Base-by-base conservation (phyloP, 1,140 invertebrate species). In the Caerostris darwini region DNA sequence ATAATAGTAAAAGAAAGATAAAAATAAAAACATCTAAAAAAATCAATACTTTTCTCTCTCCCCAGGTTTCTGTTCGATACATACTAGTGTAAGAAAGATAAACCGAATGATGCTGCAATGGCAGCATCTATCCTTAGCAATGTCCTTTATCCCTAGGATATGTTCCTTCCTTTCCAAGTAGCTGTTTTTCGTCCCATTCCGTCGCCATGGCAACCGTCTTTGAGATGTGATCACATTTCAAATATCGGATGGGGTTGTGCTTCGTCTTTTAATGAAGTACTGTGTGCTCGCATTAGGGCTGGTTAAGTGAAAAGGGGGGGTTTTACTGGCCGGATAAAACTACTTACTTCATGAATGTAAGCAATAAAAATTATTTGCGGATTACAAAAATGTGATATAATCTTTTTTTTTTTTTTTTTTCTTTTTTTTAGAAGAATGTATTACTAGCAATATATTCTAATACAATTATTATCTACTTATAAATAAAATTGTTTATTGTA, bases 1-100 rank as follows among this genome's bases (percentile, higher is more conserved):
- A 64, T 14, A 64, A 61, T 10, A 61, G 10, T 50, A 77, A 77
- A 34, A 53, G 34, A 34, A 77, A 77, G 34, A 34, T 34, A 34
- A 34, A 34, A 34, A 34, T 34, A 34, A 34, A 34, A 34, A 34
- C 34, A 77, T 53, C 71, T 77, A 77, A 77, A 34, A 34, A 77
- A 77, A 77, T 77, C 71, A 77, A 77, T 77, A 77, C 71, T 77
- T 77, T 50, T 77, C 69, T 64, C 34, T 34, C 34, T 77, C 71
- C 71, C 71, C 71, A 77, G 71, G 71, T 77, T 77, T 77, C 53
- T 77, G 71, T 77, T 77, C 71, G 71, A 77, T 77, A 77, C 71
- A 77, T 77, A 19, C 71, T 50, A 77, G 34, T 77, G 71, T 77
- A 77, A 77, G 71, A 77, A 77, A 77, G 71, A 77, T 77, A 77